Percentiles rank a stretch among this genome's conserved stretches.
phyloP scores from a whole-genome alignment of 2,797 vertebrate genomes.

The Sebastes trivittatus region DNA sequence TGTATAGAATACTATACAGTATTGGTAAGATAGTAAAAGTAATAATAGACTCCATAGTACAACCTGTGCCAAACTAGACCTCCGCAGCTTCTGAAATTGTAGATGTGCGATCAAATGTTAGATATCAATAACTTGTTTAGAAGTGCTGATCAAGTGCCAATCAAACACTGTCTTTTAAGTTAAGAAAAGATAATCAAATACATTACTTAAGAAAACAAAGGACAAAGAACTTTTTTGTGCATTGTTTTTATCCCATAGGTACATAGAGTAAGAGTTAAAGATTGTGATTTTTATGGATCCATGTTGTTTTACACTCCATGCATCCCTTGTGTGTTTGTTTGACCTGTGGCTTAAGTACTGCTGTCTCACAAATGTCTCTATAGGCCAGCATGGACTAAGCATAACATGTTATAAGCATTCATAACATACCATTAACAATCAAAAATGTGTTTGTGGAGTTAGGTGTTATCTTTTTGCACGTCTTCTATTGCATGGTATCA shows the following conservation, averaged over 20 bases:
- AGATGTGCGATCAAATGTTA: slow-evolving; percentile 87
- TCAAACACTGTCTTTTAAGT: slow-evolving; percentile 86
- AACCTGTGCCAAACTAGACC: slow-evolving; percentile 86
- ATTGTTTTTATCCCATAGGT: slow-evolving; percentile 85
- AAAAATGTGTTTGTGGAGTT: slow-evolving; percentile 89
- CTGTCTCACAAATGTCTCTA: slow-evolving; percentile 87
- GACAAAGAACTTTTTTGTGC: slow-evolving; percentile 83
- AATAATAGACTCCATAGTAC: slow-evolving; percentile 85
- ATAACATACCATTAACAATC: slow-evolving; percentile 89
- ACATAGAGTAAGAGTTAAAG: slow-evolving; percentile 86
- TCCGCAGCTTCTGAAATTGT: slow-evolving; percentile 87
- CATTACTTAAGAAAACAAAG: slow-evolving; percentile 82
- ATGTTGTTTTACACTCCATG: slow-evolving; percentile 86
- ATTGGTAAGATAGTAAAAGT: slow-evolving; percentile 86
- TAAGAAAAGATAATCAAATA: slow-evolving; percentile 87
- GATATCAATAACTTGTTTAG: slow-evolving; percentile 87
- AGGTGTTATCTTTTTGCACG: slow-evolving; percentile 90
- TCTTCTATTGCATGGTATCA: slow-evolving; percentile 90
- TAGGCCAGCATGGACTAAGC: slow-evolving; percentile 89
- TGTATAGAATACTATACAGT: slow-evolving; percentile 84
- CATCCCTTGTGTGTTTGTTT: slow-evolving; percentile 88
- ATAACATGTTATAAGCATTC: slow-evolving; percentile 89
- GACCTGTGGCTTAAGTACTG: slow-evolving; percentile 89
- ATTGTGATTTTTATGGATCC: slow-evolving; percentile 87
- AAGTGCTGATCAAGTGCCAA: slow-evolving; percentile 89